phyloP scores from a whole-genome alignment of 2,888 invertebrate species.

The Tyria jacobaeae region DNA sequence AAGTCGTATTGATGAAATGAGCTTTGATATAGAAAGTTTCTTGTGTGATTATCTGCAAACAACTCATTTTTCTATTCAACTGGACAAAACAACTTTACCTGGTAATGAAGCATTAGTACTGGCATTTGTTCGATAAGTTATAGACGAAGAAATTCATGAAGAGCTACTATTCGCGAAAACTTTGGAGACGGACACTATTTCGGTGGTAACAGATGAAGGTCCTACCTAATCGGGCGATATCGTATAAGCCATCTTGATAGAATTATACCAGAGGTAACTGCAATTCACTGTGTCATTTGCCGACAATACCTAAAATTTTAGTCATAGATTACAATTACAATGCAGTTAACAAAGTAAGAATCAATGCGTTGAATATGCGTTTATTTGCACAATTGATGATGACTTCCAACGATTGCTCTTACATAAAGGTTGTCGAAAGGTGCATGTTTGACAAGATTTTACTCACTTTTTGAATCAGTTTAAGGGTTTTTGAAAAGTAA shows the following conservation, averaged over 20 bases:
- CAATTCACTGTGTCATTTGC: conserved; percentile 50
- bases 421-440: conserved; percentile 26
- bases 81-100: conserved; percentile 62
- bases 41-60: too few species aligned
- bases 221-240: conserved; percentile 55
- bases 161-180: conserved; percentile 61
- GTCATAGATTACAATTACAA: too few species aligned
- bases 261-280: conserved; percentile 43
- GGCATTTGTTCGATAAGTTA: conserved; percentile 58
- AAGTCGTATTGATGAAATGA: too few species aligned
- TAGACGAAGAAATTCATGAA: conserved; percentile 58
- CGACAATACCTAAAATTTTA: too few species aligned
- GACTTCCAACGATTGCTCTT: too few species aligned
- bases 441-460: too few species aligned
- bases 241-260: conserved; percentile 54
- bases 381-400: too few species aligned
- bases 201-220: conserved; percentile 56
- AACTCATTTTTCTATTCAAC: conserved; percentile 59
- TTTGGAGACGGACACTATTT: conserved; percentile 46
- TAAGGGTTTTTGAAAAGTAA: not conserved
- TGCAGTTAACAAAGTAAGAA: too few species aligned
- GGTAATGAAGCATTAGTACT: conserved; percentile 53
- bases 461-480: too few species aligned
- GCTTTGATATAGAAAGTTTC: too few species aligned
- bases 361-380: too few species aligned